These are phyloP conservation scores for Saguinus midas DNA, from an alignment of 2,113 vertebrate species.

Conservation along the genomic window DNA sequence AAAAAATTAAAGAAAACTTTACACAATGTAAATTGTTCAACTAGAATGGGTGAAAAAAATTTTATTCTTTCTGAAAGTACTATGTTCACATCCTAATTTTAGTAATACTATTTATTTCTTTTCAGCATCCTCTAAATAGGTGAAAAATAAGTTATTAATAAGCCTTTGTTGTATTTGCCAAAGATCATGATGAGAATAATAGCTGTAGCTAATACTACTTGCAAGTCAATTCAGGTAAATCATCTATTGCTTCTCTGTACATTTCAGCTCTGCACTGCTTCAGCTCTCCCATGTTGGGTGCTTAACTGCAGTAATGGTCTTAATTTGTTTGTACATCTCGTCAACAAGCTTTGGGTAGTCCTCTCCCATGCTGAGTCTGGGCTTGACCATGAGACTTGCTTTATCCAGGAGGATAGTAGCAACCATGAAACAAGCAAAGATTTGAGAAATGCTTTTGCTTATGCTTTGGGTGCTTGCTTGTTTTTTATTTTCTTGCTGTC, in stretches of 20 bases:
- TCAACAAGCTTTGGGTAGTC: not conserved
- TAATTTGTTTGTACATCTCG: not conserved
- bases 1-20: not conserved
- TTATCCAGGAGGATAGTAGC: not conserved
- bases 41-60: not conserved
- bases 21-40: constrained; percentile 7
- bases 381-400: not conserved
- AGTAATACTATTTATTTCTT: constrained; percentile 29
- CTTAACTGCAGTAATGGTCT: not conserved
- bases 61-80: constrained; percentile 14
- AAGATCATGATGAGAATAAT: not conserved
- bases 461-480: not conserved
- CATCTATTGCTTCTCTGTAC: not conserved
- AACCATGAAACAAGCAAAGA: not conserved
- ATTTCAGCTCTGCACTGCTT: not conserved
- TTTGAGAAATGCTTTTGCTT: not conserved
- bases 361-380: not conserved
- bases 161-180: constrained; percentile 22
- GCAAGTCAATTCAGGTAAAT: not conserved
- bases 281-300: not conserved
- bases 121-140: not conserved
- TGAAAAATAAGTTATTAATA: constrained; percentile 22
- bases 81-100: constrained; percentile 32
- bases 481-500: not conserved
- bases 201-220: not conserved